Percentiles rank a stretch among this genome's conserved stretches.
Evolutionary conservation across 1,140 invertebrate genomes (phyloP).

Genomic region (Acyrthosiphon pisum): DNA sequence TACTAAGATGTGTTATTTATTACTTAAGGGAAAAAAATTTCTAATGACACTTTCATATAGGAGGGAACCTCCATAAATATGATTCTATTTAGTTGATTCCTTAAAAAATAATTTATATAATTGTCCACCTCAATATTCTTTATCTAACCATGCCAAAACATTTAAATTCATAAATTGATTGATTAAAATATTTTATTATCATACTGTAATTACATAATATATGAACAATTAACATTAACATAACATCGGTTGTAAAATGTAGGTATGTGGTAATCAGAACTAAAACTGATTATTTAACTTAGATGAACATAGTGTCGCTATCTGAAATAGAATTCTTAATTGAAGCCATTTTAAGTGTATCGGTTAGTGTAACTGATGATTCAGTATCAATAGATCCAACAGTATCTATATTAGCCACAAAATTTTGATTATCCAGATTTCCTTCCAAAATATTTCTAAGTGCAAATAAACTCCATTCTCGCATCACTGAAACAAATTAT

Average conservation of each 20-base stretch:
- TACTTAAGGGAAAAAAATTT: no score
- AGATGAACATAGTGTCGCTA: slow-evolving; percentile 7
- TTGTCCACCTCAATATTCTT: no score
- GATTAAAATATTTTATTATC: no score
- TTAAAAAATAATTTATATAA: not conserved
- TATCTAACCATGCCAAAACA: no score
- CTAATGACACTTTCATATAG: no score
- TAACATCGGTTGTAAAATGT: not conserved
- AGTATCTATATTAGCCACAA: slow-evolving; percentile 45
- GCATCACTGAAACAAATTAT: slow-evolving; percentile 50
- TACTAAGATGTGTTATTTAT: no score
- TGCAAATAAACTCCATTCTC: slow-evolving; percentile 48
- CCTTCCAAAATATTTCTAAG: slow-evolving; percentile 51
- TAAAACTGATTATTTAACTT: not conserved
- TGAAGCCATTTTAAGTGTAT: slow-evolving; percentile 11
- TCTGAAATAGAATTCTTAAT: slow-evolving; percentile 38
- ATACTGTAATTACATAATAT: no score
- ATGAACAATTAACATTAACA: not conserved
- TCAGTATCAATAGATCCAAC: slow-evolving; percentile 19
- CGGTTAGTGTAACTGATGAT: slow-evolving; percentile 1
- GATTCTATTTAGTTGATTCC: no score
- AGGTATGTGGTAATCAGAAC: not conserved
- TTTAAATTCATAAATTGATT: no score
- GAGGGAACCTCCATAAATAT: no score
- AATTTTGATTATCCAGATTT: slow-evolving; percentile 38